phyloP scores from a whole-genome alignment of 2,888 invertebrate species.

The Eupithecia tripunctaria region DNA sequence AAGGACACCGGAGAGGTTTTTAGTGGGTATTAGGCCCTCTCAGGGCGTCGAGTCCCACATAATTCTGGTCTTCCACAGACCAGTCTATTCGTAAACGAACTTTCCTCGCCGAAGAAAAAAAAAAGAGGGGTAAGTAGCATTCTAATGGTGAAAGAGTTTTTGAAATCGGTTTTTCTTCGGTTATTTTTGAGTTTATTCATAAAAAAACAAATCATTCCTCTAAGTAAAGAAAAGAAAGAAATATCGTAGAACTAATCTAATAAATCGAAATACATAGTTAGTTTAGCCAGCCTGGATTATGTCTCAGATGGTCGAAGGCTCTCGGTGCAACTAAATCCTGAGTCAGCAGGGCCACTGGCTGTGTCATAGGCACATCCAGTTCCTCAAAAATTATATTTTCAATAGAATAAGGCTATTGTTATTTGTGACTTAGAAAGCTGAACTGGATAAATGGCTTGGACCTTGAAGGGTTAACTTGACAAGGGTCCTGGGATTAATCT shows the following conservation, averaged over 20 bases:
- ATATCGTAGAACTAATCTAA: neutral
- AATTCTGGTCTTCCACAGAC: too few species aligned
- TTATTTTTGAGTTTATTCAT: too few species aligned
- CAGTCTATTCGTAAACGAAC: too few species aligned
- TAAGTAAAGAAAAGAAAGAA: too few species aligned
- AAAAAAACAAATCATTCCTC: too few species aligned
- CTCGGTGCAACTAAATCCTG: neutral
- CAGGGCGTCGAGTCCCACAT: too few species aligned
- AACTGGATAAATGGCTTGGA: conserved; percentile 1
- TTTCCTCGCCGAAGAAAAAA: too few species aligned
- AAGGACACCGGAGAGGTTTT: too few species aligned
- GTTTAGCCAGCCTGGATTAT: neutral
- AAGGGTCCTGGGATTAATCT: conserved; percentile 12
- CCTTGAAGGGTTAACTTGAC: conserved; percentile 3
- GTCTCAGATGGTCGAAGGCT: neutral
- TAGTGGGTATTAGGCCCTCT: too few species aligned
- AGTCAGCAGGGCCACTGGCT: neutral
- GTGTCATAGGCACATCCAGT: neutral
- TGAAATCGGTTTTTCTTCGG: too few species aligned
- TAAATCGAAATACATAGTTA: neutral
- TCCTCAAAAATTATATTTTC: neutral
- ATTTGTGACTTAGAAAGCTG: neutral
- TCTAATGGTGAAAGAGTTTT: too few species aligned
- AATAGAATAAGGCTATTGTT: neutral
- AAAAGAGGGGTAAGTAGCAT: too few species aligned